A percentile compares a stretch with the other conserved stretches of the same genome.
Evolutionary conservation across 30 jellyfish, hydroid and myxozoan species (phyloP).

Genomic region (Rhopilema esculentum): DNA sequence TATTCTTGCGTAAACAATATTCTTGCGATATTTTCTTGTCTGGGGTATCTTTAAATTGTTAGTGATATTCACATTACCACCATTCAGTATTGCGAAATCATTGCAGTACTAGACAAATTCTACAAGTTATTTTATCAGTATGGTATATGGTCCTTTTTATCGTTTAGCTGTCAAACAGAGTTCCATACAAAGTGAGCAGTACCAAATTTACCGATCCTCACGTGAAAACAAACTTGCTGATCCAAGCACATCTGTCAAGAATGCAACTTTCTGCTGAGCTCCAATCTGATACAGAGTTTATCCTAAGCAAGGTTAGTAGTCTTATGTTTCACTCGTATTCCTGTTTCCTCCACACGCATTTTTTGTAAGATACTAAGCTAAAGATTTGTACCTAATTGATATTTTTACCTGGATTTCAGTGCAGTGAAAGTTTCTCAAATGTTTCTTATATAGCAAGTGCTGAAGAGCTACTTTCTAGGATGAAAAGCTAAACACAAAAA

Average conservation of each 20-base stretch:
- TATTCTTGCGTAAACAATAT: too few species aligned
- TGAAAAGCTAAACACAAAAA: too few species aligned
- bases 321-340: too few species aligned
- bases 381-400: neutral
- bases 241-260: conserved; percentile 99
- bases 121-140: too few species aligned
- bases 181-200: conserved; percentile 92
- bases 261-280: conserved; percentile 96
- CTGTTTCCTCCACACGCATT: neutral
- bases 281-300: conserved; percentile 95
- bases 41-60: too few species aligned
- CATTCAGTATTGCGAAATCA: too few species aligned
- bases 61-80: too few species aligned
- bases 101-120: too few species aligned
- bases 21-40: neutral
- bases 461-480: too few species aligned
- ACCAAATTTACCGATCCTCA: conserved; percentile 98
- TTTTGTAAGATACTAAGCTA: neutral
- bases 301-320: conserved; percentile 90
- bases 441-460: neutral
- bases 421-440: too few species aligned
- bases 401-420: conserved; percentile 4
- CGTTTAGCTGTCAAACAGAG: conserved; percentile 92
- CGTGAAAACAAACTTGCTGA: conserved; percentile 91
- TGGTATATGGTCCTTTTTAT: too few species aligned